Percentiles rank a stretch among this genome's conserved stretches.
These are phyloP conservation scores for Synanthedon vespiformis DNA, from an alignment of 2,888 invertebrate genomes.

Conservation along the genomic window DNA sequence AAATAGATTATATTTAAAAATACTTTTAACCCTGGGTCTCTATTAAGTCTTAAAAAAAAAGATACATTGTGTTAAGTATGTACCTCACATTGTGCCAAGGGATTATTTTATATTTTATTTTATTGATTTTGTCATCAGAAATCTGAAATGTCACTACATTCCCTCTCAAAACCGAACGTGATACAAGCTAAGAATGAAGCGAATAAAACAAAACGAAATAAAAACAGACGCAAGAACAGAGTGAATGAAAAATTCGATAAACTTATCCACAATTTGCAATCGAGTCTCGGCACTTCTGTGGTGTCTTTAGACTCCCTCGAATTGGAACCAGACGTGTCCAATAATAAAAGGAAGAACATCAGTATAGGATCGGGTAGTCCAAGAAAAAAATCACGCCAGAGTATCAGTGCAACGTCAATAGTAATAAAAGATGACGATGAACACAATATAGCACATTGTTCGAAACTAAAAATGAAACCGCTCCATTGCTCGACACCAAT, in stretches of 20 bases:
- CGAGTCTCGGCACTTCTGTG: neutral
- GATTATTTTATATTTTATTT: too few species aligned
- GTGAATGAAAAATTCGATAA: neutral
- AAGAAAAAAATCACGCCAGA: neutral
- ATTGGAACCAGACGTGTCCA: neutral
- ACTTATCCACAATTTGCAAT: neutral
- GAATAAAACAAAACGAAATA: neutral
- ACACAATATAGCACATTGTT: constrained; percentile 10
- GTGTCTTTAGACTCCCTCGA: neutral
- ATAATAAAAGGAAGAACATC: neutral
- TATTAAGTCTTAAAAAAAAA: too few species aligned
- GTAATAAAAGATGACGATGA: constrained; percentile 27
- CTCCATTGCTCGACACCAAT: constrained; percentile 40
- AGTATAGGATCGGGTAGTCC: neutral
- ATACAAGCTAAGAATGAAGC: neutral
- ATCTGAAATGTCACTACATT: neutral
- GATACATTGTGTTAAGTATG: too few species aligned
- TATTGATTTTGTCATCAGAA: neutral
- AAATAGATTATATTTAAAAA: too few species aligned
- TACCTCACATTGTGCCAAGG: too few species aligned
- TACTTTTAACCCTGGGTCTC: too few species aligned
- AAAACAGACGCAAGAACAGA: neutral
- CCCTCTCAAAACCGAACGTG: neutral
- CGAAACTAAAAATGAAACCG: constrained; percentile 11
- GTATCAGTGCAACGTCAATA: constrained; percentile 8